Percentiles rank a stretch among this genome's conserved stretches.
Evolutionary conservation across 1,140 invertebrate genomes (phyloP).

Genomic region (Anastrepha ludens): DNA sequence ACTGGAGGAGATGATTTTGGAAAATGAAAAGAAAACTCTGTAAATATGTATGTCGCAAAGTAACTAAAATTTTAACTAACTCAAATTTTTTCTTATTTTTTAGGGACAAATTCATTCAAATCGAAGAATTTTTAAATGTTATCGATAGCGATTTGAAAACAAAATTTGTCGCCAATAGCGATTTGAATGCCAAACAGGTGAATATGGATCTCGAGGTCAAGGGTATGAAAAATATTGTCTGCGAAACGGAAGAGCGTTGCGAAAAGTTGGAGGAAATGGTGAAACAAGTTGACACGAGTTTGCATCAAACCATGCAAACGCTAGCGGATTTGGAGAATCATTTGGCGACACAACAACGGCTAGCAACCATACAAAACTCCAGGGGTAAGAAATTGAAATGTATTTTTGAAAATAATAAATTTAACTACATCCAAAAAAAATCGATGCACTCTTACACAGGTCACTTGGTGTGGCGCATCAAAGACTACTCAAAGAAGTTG

Average conservation of each 20-base stretch:
- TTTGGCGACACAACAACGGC: conserved; percentile 68
- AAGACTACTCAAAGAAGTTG: conserved; percentile 79
- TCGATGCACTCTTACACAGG: conserved; percentile 68
- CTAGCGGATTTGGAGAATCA: conserved; percentile 69
- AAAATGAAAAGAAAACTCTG: conserved; percentile 66
- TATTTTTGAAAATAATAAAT: not conserved
- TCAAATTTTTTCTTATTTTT: not conserved
- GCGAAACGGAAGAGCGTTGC: conserved; percentile 72
- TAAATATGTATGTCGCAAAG: conserved; percentile 54
- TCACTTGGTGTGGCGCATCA: conserved; percentile 82
- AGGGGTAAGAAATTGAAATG: conserved; percentile 59
- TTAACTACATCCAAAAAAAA: not conserved
- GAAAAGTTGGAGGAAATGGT: conserved; percentile 66
- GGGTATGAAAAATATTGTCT: conserved; percentile 71
- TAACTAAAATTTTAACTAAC: not conserved
- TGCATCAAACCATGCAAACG: conserved; percentile 68
- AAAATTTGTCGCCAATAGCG: conserved; percentile 62
- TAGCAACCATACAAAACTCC: conserved; percentile 67
- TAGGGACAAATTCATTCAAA: conserved; percentile 69
- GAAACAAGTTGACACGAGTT: conserved; percentile 61
- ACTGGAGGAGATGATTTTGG: conserved; percentile 67
- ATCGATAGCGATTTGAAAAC: conserved; percentile 69
- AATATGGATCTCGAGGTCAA: conserved; percentile 72
- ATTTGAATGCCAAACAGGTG: conserved; percentile 64
- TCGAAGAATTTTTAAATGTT: conserved; percentile 68